Conservation (phyloP, 1,140 invertebrate species). For the Latrodectus geometricus region DNA sequence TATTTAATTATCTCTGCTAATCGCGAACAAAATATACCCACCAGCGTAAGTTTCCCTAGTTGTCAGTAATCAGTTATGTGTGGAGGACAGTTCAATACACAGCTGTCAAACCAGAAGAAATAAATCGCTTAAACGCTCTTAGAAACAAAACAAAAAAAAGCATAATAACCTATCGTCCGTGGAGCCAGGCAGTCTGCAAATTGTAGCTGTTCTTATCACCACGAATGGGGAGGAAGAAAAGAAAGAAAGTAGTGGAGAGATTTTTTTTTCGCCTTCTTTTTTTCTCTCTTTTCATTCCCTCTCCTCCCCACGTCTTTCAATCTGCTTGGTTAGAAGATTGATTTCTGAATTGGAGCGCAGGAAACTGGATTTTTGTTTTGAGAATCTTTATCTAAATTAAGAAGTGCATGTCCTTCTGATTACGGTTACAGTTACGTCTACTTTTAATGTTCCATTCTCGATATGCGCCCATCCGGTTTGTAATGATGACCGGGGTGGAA, state of each 20-base stretch:
- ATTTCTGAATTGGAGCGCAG: slow-evolving; percentile 27
- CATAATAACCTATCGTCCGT: slow-evolving; percentile 12
- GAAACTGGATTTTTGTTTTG: slow-evolving; percentile 36
- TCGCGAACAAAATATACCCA: background rate
- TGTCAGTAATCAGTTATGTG: slow-evolving; percentile 23
- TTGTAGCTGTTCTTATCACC: slow-evolving; percentile 1
- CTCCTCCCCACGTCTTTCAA: background rate
- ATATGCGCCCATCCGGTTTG: slow-evolving; percentile 29
- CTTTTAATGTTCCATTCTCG: slow-evolving; percentile 32
- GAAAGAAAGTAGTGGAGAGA: background rate
- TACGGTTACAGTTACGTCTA: slow-evolving; percentile 19
- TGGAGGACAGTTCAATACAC: background rate
- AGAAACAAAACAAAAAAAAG: background rate
- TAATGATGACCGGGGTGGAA: background rate
- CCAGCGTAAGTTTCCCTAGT: background rate
- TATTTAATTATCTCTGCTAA: background rate
- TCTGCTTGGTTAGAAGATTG: slow-evolving; percentile 5
- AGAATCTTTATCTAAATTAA: slow-evolving; percentile 53
- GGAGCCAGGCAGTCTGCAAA: slow-evolving; percentile 51
- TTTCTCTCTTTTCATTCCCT: background rate
- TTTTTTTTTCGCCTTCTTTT: background rate
- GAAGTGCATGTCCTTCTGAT: slow-evolving; percentile 45
- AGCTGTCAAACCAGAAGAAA: slow-evolving; percentile 36
- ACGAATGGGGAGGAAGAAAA: background rate
- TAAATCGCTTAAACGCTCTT: background rate